phyloP scores from a whole-genome alignment of 2,797 vertebrate genomes.

The Lophius americanus region DNA sequence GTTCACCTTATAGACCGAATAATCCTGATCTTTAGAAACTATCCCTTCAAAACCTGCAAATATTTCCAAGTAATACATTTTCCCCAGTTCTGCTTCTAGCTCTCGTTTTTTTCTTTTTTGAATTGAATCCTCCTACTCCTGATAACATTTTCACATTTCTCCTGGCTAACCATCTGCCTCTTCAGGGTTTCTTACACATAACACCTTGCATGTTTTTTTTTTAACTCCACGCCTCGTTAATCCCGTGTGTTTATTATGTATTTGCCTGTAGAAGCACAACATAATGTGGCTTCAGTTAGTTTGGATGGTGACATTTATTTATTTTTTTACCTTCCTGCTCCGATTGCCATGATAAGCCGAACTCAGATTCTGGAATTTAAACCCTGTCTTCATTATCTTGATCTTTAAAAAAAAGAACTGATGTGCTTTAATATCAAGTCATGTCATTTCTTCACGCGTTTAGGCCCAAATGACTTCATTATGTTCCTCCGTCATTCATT shows the following conservation, averaged over 20 bases:
- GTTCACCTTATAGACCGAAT: background rate
- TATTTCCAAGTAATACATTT: slow-evolving; percentile 47
- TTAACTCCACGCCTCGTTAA: slow-evolving; percentile 3
- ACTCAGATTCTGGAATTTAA: background rate
- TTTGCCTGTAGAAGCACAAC: background rate
- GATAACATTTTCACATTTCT: slow-evolving; percentile 23
- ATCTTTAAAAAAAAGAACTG: background rate
- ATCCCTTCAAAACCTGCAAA: background rate
- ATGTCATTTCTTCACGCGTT: background rate
- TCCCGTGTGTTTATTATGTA: background rate
- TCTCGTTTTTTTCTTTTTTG: background rate
- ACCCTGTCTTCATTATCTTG: background rate
- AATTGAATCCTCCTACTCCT: slow-evolving; percentile 5
- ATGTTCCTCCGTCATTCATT: no score
- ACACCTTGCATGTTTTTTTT: slow-evolving; percentile 31
- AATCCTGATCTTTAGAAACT: background rate
- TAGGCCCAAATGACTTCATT: background rate
- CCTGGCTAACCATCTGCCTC: slow-evolving; percentile 26
- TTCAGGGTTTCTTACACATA: slow-evolving; percentile 9
- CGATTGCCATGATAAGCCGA: no score
- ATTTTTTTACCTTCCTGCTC: background rate
- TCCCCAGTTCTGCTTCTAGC: slow-evolving; percentile 34
- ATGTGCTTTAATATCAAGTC: background rate
- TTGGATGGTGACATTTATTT: background rate
- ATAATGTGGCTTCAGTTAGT: background rate